These are phyloP conservation scores for Meandrina meandrites DNA, from an alignment of 92 coral and sea anemone species.

Conservation along the genomic window DNA sequence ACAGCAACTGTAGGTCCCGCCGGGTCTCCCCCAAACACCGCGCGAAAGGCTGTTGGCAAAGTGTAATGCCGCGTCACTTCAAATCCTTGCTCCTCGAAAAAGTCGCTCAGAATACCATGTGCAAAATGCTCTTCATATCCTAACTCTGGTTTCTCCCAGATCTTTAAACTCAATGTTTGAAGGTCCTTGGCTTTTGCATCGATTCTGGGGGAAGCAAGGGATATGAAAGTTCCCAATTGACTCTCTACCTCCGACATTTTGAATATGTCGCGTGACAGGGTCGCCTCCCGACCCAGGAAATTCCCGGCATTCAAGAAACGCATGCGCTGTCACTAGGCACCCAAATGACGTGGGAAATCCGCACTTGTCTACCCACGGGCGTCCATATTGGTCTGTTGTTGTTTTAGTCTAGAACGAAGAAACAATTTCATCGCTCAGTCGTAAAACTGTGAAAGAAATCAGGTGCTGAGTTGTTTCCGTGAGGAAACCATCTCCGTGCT, in stretches of 20 bases:
- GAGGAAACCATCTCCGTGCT: conserved; percentile 45
- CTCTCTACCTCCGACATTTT: neutral
- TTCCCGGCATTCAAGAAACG: neutral
- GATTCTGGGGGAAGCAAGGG: conserved; percentile 38
- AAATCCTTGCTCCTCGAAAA: conserved; percentile 66
- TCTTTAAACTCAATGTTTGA: conserved; percentile 61
- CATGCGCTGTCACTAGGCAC: conserved; percentile 30
- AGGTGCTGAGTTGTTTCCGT: neutral
- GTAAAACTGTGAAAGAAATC: neutral
- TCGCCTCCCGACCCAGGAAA: neutral
- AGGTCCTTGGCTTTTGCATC: conserved; percentile 56
- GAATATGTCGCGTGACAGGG: neutral
- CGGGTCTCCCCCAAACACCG: conserved; percentile 41
- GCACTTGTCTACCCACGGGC: neutral
- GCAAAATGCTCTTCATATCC: conserved; percentile 73
- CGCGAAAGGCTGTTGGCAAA: conserved; percentile 72
- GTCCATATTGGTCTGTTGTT: conserved; percentile 12
- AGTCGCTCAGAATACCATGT: conserved; percentile 68
- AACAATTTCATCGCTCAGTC: neutral
- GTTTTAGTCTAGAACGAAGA: neutral
- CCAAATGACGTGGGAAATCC: conserved; percentile 1
- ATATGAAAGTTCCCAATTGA: conserved; percentile 1
- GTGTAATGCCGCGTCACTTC: conserved; percentile 62
- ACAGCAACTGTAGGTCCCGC: conserved; percentile 77
- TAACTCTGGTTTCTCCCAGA: conserved; percentile 81